Conservation (phyloP, 2,113 vertebrate genomes). For the Erythrolamprus reginae region DNA sequence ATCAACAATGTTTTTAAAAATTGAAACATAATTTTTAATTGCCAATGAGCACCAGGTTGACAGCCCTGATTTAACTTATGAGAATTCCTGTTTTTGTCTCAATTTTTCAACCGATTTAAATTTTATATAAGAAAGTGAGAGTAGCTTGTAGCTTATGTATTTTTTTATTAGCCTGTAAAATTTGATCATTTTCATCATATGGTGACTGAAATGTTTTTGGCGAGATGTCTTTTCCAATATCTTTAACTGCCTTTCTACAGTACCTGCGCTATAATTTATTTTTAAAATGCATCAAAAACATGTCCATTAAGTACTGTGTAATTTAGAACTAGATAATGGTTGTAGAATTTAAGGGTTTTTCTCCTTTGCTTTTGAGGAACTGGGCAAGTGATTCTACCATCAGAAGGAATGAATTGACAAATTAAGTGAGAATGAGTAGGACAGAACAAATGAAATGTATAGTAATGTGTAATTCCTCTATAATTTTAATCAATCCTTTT, state of each 20-base stretch:
- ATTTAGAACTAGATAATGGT: neutral
- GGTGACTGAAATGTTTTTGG: neutral
- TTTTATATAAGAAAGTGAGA: neutral
- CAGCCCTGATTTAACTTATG: neutral
- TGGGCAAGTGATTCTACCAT: conserved; percentile 27
- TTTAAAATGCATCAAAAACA: neutral
- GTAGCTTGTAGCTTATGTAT: neutral
- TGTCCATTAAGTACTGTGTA: neutral
- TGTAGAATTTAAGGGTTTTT: neutral
- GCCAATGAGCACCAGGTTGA: neutral
- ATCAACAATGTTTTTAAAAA: neutral
- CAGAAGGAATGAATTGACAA: conserved; percentile 10
- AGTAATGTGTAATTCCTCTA: conserved; percentile 34
- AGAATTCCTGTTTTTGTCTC: neutral
- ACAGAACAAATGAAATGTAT: conserved; percentile 34
- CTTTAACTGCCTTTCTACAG: neutral
- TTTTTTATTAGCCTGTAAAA: neutral
- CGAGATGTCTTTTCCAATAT: neutral
- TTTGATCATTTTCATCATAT: neutral
- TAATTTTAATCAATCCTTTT: conserved; percentile 49
- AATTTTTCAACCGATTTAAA: neutral
- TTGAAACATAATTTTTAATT: neutral
- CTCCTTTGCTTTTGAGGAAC: neutral
- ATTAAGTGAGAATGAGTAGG: conserved; percentile 39
- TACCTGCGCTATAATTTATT: neutral